Evolutionary conservation across 2,113 vertebrate genomes (phyloP).

Genomic region (Zosterops lateralis): DNA sequence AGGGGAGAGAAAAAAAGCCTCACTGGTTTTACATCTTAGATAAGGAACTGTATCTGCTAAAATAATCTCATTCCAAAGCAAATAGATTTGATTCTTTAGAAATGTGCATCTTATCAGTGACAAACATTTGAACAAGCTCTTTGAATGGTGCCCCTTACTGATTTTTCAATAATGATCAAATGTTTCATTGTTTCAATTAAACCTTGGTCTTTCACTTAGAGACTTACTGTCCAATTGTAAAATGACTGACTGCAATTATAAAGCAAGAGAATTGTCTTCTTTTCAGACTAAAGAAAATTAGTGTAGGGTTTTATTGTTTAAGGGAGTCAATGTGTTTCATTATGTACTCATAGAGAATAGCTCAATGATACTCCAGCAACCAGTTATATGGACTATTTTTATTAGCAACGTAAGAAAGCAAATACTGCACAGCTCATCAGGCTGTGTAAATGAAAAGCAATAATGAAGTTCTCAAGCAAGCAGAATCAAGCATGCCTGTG

Average conservation of each 20-base stretch:
- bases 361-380: background rate
- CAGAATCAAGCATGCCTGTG: background rate
- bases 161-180: constrained; percentile 32
- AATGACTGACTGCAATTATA: constrained; percentile 11
- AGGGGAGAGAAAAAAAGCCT: background rate
- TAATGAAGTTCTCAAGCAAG: constrained; percentile 26
- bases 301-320: background rate
- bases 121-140: constrained; percentile 1
- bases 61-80: constrained; percentile 36
- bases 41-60: constrained; percentile 21
- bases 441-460: constrained; percentile 30
- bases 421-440: constrained; percentile 18
- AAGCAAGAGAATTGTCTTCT: background rate
- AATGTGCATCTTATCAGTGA: constrained; percentile 20
- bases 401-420: constrained; percentile 22
- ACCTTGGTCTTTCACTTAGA: constrained; percentile 16
- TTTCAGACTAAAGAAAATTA: constrained; percentile 29
- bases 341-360: background rate
- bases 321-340: background rate
- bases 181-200: constrained; percentile 28
- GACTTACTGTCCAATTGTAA: constrained; percentile 2
- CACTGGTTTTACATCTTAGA: background rate
- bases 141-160: background rate
- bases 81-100: constrained; percentile 30
- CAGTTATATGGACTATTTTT: constrained; percentile 21